Evolutionary conservation across 1,140 invertebrate species (phyloP), one percentile per base, ranked within the genome.

Genomic region (Drosophila obscura): DNA sequence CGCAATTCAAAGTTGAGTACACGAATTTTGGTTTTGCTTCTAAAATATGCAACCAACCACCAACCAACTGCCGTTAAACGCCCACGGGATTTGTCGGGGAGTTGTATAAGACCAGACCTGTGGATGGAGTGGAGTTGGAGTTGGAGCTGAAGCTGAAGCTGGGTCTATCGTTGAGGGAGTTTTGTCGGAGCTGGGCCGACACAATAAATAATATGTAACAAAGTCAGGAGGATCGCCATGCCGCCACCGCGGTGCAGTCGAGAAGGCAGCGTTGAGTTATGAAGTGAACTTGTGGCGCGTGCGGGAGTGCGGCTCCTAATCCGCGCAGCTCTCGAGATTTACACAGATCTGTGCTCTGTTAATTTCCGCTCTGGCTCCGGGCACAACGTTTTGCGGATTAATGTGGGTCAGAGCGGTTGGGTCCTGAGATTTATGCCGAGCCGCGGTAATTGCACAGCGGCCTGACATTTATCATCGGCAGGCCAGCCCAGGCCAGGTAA

Each of bases 131-230:
- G 26, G 15, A 44, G 46, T 1, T 16, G 55, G 28, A 68, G 41
- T 1, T 26, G 43, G 22, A 68, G 41, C 1, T 26, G 43, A 11
- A 16, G 44, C 11, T 16, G 13, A 5, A 31, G 50, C 7, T 39
- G 9, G 5, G 2, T n/a, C 5, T 46, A 31, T 24, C 39, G 22
- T 13, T 28, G 39, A 39, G 35, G 35, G 5, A 31, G 35, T 53
- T 41, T 63, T 31, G 43, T 56, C 52, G 51, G 66, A 19, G 67
- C 64, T 41, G 26, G 45, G 66, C 67, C 81, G 61, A 63, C 58
- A 87, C 51, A 88, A 88, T 88, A 88, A 88, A 88, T 88, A 88
- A 88, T 88, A 88, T 88, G 84, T 88, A 88, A 88, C 83, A 88
- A 88, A 88, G 77, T 76, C 81, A 65, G 74, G 77, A 65, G 74